Evolutionary conservation across 2,113 vertebrate genomes (phyloP), one percentile per base, ranked within the genome.

Genomic region (Chaetorhynchus papuensis): DNA sequence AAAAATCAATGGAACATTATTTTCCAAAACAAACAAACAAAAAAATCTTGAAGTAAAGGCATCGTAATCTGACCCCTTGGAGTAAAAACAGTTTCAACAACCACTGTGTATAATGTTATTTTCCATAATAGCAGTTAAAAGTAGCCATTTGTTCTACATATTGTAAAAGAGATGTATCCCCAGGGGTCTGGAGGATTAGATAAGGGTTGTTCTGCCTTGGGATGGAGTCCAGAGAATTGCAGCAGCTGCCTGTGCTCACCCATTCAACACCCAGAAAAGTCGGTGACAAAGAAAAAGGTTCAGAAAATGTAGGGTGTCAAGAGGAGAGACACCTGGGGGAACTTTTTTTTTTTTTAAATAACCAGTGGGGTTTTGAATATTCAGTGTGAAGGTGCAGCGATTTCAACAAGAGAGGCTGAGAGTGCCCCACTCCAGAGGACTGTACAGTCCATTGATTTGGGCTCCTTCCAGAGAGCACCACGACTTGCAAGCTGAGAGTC

Each of bases 381-480:
- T 53, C 47, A 64, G 8, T 78, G 50, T 27, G 60, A 88, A 79
- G 11, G 4, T 33, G 33, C 7, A 81, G 8, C 20, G 54, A 45
- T 53, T 92, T 77, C 28, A 61, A 11, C 26, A 56, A 31, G 21
- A 2, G 4, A 57, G 45, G 68, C 13, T 45, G 33, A 76, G 11
- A 35, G 14, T n/a, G 17, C 4, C 26, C 10, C 17, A 2, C 63
- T 84, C 54, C 35, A 52, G 14, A 13, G 35, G 50, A 56, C 30
- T 70, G 14, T 13, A 8, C 3, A 9, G 18, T 41, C 42, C 54
- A 22, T 52, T 0, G 0, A 8, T 44, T 9, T 59, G n/a, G 37
- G n/a, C 2, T 86, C 54, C 27, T 20, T 83, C n/a, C 59, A 65
- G n/a, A 83, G 15, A 89, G 13, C 14, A 63, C 11, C n/a, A 42